phyloP scores from a whole-genome alignment of 2,113 vertebrate species.

The Gobius niger region DNA sequence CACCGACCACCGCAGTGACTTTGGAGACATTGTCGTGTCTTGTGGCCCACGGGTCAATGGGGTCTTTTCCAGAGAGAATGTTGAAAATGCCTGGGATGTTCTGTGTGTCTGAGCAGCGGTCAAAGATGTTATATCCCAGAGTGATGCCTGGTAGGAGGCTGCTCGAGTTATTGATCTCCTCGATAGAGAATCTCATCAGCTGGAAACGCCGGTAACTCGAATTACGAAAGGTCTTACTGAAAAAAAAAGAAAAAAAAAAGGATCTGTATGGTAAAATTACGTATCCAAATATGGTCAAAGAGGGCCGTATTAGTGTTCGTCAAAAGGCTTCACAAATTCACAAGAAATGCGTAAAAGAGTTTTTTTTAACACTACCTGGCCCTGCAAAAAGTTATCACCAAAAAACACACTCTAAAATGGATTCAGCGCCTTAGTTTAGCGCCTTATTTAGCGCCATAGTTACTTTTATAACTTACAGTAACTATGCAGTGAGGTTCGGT shows the following conservation, averaged over 20 bases:
- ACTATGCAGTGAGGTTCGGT: no score
- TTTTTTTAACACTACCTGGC: no score
- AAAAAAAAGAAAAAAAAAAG: not conserved
- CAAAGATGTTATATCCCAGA: constrained; percentile 82
- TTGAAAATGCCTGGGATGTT: constrained; percentile 68
- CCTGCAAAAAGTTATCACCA: no score
- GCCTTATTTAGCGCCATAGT: no score
- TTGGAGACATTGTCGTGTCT: constrained; percentile 16
- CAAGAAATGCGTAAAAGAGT: no score
- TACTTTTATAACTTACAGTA: no score
- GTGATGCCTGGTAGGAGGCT: constrained; percentile 79
- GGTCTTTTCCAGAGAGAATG: constrained; percentile 53
- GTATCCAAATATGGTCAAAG: no score
- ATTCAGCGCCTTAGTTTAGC: no score
- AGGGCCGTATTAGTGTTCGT: no score
- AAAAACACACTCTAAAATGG: no score
- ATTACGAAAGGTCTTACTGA: constrained; percentile 56
- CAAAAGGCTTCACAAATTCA: no score
- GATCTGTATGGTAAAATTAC: no score
- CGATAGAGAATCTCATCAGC: constrained; percentile 80
- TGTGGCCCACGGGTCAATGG: constrained; percentile 31
- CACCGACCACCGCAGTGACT: constrained; percentile 72
- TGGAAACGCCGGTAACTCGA: constrained; percentile 77
- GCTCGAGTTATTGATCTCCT: constrained; percentile 87
- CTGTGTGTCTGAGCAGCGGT: constrained; percentile 73